Percentiles rank a stretch among this genome's conserved stretches.
Conservation (phyloP, 2,113 vertebrate species). For the Poicephalus gulielmi region DNA sequence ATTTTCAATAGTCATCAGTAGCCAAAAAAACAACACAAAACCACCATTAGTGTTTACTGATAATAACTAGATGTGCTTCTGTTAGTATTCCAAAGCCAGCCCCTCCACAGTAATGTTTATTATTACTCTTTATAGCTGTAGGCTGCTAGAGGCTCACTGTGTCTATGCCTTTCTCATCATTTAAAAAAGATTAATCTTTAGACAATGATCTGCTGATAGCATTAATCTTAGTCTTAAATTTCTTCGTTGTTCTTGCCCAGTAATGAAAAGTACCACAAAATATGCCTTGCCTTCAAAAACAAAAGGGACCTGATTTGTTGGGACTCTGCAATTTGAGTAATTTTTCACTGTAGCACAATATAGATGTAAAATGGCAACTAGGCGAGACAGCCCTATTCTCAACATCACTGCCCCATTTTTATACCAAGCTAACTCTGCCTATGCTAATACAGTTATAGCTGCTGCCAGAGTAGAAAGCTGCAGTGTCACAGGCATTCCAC, state of each 20-base stretch:
- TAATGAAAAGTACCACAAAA: constrained; percentile 30
- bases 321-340: not conserved
- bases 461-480: not conserved
- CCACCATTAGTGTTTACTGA: constrained; percentile 67
- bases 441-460: not conserved
- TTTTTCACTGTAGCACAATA: not conserved
- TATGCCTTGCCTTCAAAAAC: constrained; percentile 15
- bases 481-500: not conserved
- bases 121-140: constrained; percentile 69
- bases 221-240: constrained; percentile 60
- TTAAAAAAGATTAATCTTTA: constrained; percentile 74
- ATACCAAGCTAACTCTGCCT: not conserved
- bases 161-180: constrained; percentile 63
- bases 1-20: constrained; percentile 64
- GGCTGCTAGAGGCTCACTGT: constrained; percentile 59
- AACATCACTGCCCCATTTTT: not conserved
- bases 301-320: not conserved
- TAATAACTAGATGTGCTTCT: constrained; percentile 59
- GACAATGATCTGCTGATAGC: constrained; percentile 64
- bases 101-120: constrained; percentile 54
- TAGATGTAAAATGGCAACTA: not conserved
- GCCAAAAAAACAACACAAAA: constrained; percentile 36
- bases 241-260: constrained; percentile 43
- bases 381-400: not conserved
- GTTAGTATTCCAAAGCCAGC: constrained; percentile 56